Base-by-base conservation (phyloP, 2,113 vertebrate species). In the Heliornis fulica region DNA sequence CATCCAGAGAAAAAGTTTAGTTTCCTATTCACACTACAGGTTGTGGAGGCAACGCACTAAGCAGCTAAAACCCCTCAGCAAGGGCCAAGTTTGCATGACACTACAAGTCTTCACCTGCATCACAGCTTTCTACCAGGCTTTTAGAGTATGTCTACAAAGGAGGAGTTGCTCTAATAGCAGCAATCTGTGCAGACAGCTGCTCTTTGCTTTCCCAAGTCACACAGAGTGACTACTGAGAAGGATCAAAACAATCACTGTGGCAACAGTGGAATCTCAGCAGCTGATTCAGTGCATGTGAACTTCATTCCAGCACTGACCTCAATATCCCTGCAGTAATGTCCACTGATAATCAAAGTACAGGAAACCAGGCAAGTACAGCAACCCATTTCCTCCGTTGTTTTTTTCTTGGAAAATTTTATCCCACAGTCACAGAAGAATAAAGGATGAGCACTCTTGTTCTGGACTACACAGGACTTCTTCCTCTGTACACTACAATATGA, bases 211-310 rank as follows among this genome's bases (percentile, higher is more conserved):
- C 68, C 64, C 59, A n/a, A 77, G 64, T 59, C 68, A 53, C 86
- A 83, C 34, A 31, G 68, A 31, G 56, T 2, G 20, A 64, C 80
- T 89, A 54, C 82, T 28, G 79, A 83, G 89, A 86, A 54, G 60
- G 83, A 97, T 94, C 95, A 95, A 92, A 95, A 94, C 90, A 86
- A 94, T 88, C 92, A 65, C 95, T 93, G 88, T 90, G 92, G 95
- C 92, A 96, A 94, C 94, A 85, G 50, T 7, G 3, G 48, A 88
- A 80, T 74, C 78, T 65, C 88, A 93, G 79, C 78, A 95, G 93
- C 82, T 86, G 82, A 92, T 70, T 66, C 56, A 57, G 46, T 63
- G 72, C 70, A 89, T 31, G 38, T 66, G 68, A 90, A 68, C 68
- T 81, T 75, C 83, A 63, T 83, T 71, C 79, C 72, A 83, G 83